A percentile compares a stretch with the other conserved stretches of the same genome.
phyloP scores from a whole-genome alignment of 2,888 invertebrate species.

The Xanthorhoe designata region DNA sequence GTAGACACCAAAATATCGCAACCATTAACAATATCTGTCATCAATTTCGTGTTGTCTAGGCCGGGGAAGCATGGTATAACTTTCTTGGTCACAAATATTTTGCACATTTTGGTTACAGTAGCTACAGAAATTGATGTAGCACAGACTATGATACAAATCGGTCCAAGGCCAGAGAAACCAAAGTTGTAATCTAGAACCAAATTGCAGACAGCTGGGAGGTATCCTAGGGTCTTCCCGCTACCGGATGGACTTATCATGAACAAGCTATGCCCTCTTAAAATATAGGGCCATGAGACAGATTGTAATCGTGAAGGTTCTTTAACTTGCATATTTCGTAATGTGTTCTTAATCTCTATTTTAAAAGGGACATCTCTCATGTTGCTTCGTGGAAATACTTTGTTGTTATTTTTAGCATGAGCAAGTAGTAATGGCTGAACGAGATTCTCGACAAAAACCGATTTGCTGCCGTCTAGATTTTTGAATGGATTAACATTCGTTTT shows the following conservation, averaged over 20 bases:
- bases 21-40: constrained; percentile 85
- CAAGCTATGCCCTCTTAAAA: constrained; percentile 87
- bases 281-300: constrained; percentile 89
- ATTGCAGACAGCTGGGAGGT: constrained; percentile 88
- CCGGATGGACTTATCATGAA: constrained; percentile 86
- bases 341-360: constrained; percentile 59
- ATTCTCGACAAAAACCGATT: constrained; percentile 76
- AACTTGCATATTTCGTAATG: constrained; percentile 65
- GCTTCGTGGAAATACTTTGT: constrained; percentile 60
- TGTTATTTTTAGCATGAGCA: constrained; percentile 73
- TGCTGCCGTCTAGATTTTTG: constrained; percentile 65
- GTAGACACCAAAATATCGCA: constrained; percentile 91
- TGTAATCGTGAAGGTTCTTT: constrained; percentile 85
- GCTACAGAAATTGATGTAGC: constrained; percentile 85
- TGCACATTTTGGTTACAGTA: constrained; percentile 70
- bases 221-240: constrained; percentile 90
- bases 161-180: constrained; percentile 79
- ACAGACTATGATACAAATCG: constrained; percentile 88
- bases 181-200: constrained; percentile 77
- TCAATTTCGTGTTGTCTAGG: constrained; percentile 61
- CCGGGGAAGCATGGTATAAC: constrained; percentile 77
- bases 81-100: constrained; percentile 67
- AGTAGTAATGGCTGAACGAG: constrained; percentile 70
- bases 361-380: constrained; percentile 68
- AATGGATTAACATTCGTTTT: constrained; percentile 69